Evolutionary conservation across 2,113 vertebrate species (phyloP).

Genomic region (Dromaius novaehollandiae): DNA sequence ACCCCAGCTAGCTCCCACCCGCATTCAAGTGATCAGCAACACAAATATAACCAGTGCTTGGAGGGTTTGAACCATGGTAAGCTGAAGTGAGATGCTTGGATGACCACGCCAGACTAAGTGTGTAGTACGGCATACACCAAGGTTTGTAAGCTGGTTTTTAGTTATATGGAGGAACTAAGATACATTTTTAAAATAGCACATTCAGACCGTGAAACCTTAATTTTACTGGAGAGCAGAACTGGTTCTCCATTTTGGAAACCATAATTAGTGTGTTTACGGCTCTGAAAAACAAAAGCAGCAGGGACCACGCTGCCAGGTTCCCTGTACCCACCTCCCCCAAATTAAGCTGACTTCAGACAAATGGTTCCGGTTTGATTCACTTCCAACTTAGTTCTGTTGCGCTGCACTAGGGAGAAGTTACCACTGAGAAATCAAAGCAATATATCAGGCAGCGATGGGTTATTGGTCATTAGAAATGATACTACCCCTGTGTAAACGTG

Average conservation of each 20-base stretch:
- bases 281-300: slow-evolving; percentile 6
- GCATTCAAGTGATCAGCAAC: background rate
- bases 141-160: background rate
- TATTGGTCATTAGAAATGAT: background rate
- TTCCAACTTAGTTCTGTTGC: background rate
- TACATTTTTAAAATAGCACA: background rate
- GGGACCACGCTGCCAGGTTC: background rate
- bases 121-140: background rate
- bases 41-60: background rate
- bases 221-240: slow-evolving; percentile 21
- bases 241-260: background rate
- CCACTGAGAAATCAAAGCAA: background rate
- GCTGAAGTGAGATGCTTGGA: background rate
- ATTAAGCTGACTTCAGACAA: background rate
- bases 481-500: background rate
- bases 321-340: background rate
- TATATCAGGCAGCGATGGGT: background rate
- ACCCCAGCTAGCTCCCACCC: background rate
- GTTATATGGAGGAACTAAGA: background rate
- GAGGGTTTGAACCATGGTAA: background rate
- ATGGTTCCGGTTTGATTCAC: background rate
- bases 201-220: background rate
- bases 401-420: background rate
- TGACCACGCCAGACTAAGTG: background rate
- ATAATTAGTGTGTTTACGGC: background rate